phyloP scores from a whole-genome alignment of 2,113 vertebrate species.

The Montifringilla adamsi region DNA sequence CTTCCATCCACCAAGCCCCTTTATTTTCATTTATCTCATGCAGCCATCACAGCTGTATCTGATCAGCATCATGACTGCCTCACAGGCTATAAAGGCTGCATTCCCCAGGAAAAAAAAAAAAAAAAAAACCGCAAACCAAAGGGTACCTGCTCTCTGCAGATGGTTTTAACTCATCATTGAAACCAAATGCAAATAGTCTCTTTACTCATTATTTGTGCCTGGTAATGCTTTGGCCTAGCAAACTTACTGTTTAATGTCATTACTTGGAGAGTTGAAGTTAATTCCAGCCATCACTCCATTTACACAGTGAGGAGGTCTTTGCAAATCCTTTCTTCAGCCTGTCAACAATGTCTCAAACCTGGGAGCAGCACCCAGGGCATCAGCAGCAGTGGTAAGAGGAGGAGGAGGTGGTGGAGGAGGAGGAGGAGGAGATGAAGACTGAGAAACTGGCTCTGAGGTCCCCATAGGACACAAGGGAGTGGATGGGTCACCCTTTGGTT shows the following conservation, averaged over 20 bases:
- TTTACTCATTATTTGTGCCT: constrained; percentile 61
- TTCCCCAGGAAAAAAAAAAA: neutral
- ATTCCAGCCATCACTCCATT: constrained; percentile 58
- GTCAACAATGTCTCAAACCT: constrained; percentile 64
- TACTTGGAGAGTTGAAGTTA: constrained; percentile 39
- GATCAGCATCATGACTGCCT: constrained; percentile 4
- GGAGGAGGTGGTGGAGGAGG: constrained; percentile 54
- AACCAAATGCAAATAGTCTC: constrained; percentile 66
- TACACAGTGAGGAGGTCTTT: constrained; percentile 61
- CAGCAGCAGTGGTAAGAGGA: constrained; percentile 54
- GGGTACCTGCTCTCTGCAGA: constrained; percentile 36
- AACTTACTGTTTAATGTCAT: constrained; percentile 4
- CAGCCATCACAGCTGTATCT: neutral
- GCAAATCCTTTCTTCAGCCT: constrained; percentile 57
- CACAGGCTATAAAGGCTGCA: neutral
- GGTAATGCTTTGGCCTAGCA: constrained; percentile 53
- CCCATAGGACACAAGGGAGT: constrained; percentile 72
- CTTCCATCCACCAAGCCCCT: constrained; percentile 5
- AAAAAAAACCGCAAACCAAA: neutral
- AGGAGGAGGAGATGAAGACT: constrained; percentile 66
- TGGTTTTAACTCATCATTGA: constrained; percentile 54
- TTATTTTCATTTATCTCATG: constrained; percentile 30
- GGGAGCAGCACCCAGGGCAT: constrained; percentile 50
- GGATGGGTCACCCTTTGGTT: constrained; percentile 70
- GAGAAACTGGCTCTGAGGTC: constrained; percentile 66